Conservation (phyloP, 2,888 invertebrate genomes). For the Neuroscelio doddi region DNA sequence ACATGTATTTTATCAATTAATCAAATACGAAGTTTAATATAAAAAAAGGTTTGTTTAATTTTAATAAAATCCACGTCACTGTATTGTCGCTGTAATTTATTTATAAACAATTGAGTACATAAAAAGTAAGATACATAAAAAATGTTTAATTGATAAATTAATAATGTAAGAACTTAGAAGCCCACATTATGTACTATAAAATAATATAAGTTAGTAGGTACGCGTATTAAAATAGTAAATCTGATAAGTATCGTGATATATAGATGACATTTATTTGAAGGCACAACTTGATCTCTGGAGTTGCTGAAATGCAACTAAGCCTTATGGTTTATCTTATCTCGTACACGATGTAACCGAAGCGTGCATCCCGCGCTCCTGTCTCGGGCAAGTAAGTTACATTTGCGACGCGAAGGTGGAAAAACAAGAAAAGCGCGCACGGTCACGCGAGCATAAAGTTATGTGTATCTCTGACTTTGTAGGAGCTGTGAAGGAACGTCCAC, state of each 20-base stretch:
- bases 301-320: slow-evolving; percentile 38
- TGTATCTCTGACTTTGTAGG: neutral
- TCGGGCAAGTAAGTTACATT: slow-evolving; percentile 29
- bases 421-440: slow-evolving; percentile 31
- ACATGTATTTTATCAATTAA: too few species aligned
- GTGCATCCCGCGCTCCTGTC: slow-evolving; percentile 26
- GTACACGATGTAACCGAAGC: slow-evolving; percentile 35
- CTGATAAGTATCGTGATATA: slow-evolving; percentile 31
- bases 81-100: too few species aligned
- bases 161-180: too few species aligned
- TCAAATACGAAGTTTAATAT: too few species aligned
- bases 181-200: too few species aligned
- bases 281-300: slow-evolving; percentile 36
- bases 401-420: slow-evolving; percentile 24
- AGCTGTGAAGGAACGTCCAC: neutral
- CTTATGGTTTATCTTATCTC: slow-evolving; percentile 42
- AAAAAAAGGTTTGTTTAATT: too few species aligned
- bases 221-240: too few species aligned
- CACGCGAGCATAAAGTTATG: slow-evolving; percentile 24
- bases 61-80: too few species aligned
- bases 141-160: too few species aligned
- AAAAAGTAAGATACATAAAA: too few species aligned
- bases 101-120: too few species aligned
- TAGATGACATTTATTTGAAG: slow-evolving; percentile 36
- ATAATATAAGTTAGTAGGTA: too few species aligned